Evolutionary conservation across 2,113 vertebrate species (phyloP).

Genomic region (Typhlomys cinereus): DNA sequence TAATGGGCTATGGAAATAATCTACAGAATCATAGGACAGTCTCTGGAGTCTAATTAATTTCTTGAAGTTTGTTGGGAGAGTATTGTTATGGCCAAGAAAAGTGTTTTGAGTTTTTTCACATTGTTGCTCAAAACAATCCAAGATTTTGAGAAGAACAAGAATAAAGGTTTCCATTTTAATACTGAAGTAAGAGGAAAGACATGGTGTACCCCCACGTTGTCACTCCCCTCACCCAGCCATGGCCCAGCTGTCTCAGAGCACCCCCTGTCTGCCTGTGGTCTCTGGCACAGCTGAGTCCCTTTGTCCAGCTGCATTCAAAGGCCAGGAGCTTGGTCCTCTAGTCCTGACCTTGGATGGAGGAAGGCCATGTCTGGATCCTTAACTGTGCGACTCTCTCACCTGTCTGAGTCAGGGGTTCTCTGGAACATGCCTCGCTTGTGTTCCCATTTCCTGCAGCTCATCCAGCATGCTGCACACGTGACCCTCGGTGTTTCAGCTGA

Average conservation of each 20-base stretch:
- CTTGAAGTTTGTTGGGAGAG: slow-evolving; percentile 55
- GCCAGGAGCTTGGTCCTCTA: neutral
- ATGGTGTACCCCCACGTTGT: neutral
- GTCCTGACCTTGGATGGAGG: neutral
- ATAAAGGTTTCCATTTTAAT: slow-evolving; percentile 46
- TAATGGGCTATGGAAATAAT: slow-evolving; percentile 1
- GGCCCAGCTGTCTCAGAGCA: neutral
- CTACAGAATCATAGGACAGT: slow-evolving; percentile 17
- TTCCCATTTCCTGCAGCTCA: neutral
- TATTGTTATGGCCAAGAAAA: slow-evolving; percentile 22
- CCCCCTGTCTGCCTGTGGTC: neutral
- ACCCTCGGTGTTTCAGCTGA: neutral
- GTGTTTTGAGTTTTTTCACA: slow-evolving; percentile 48
- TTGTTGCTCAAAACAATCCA: slow-evolving; percentile 27
- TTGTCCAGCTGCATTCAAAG: neutral
- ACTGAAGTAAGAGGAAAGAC: neutral
- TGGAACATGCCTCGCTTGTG: neutral
- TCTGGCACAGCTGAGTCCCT: neutral
- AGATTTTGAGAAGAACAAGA: slow-evolving; percentile 50
- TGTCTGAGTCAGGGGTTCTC: neutral
- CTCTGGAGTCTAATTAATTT: slow-evolving; percentile 64
- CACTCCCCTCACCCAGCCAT: neutral
- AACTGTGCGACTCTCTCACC: neutral
- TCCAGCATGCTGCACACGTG: neutral
- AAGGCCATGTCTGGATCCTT: neutral